Conservation (phyloP, 2,888 invertebrate genomes). For the Andrena hattorfiana region DNA sequence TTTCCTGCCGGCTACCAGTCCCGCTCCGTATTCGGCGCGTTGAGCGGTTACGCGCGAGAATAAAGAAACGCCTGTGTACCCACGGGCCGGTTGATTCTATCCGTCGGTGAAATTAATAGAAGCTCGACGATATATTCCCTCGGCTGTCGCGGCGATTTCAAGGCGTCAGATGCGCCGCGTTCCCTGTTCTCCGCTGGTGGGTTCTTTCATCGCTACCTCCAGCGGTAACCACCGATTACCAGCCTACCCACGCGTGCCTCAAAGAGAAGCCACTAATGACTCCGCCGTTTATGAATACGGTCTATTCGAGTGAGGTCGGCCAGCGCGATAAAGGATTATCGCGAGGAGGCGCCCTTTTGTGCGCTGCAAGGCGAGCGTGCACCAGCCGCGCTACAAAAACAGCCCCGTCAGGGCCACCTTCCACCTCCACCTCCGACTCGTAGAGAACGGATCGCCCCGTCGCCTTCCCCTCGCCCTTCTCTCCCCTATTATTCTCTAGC, state of each 20-base stretch:
- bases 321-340: conserved; percentile 77
- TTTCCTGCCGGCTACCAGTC: neutral
- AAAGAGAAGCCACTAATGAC: conserved; percentile 75
- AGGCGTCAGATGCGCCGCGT: conserved; percentile 13
- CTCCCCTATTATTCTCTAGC: conserved; percentile 51
- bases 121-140: conserved; percentile 31
- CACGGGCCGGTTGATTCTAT: neutral
- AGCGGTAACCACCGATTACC: conserved; percentile 60
- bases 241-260: conserved; percentile 62
- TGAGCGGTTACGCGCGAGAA: neutral
- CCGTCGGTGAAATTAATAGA: conserved; percentile 35
- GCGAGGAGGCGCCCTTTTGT: conserved; percentile 66
- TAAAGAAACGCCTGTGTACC: neutral
- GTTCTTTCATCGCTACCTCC: conserved; percentile 46
- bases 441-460: conserved; percentile 17
- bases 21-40: conserved; percentile 9
- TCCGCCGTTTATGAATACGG: conserved; percentile 77
- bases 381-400: conserved; percentile 57
- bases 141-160: conserved; percentile 11
- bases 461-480: conserved; percentile 12
- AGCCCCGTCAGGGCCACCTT: conserved; percentile 60
- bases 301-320: conserved; percentile 74
- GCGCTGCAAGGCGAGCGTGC: conserved; percentile 51
- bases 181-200: neutral
- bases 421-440: conserved; percentile 14